phyloP scores from a whole-genome alignment of 2,888 invertebrate genomes.

The Xanthorhoe designata region DNA sequence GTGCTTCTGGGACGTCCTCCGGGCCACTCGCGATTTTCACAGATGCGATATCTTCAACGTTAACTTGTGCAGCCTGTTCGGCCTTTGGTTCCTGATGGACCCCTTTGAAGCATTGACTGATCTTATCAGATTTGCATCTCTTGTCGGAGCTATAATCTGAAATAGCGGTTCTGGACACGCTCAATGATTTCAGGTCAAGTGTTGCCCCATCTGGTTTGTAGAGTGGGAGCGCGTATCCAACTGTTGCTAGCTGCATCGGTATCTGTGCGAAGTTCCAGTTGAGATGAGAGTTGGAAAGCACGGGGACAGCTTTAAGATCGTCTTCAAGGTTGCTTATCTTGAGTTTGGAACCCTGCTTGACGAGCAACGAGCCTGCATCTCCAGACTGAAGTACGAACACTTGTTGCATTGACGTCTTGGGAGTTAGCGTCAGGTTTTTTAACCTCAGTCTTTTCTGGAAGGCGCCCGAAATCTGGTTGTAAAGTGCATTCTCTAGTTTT shows the following conservation, averaged over 20 bases:
- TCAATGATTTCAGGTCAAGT: constrained; percentile 38
- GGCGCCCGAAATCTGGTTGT: constrained; percentile 58
- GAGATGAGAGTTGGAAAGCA: constrained; percentile 54
- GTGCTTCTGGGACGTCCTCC: not conserved
- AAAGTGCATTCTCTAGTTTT: constrained; percentile 59
- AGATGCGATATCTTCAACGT: constrained; percentile 14
- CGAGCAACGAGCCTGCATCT: constrained; percentile 61
- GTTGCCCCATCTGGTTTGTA: constrained; percentile 40
- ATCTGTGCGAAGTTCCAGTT: constrained; percentile 59
- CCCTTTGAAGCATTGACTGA: constrained; percentile 47
- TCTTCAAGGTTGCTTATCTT: constrained; percentile 45
- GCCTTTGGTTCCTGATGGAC: constrained; percentile 18
- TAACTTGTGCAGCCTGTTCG: constrained; percentile 26
- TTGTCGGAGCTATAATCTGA: constrained; percentile 3
- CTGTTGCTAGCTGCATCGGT: constrained; percentile 69
- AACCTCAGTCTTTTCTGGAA: constrained; percentile 66
- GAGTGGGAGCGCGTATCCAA: constrained; percentile 65
- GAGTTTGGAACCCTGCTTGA: constrained; percentile 56
- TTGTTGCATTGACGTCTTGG: constrained; percentile 66
- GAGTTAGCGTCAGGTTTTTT: constrained; percentile 66
- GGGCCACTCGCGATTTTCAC: constrained; percentile 1
- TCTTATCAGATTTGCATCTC: constrained; percentile 39
- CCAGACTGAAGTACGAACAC: constrained; percentile 66
- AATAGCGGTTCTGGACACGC: constrained; percentile 22
- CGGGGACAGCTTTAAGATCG: constrained; percentile 51